Evolutionary conservation across 2,113 vertebrate genomes (phyloP).

Genomic region (Isurus oxyrinchus): DNA sequence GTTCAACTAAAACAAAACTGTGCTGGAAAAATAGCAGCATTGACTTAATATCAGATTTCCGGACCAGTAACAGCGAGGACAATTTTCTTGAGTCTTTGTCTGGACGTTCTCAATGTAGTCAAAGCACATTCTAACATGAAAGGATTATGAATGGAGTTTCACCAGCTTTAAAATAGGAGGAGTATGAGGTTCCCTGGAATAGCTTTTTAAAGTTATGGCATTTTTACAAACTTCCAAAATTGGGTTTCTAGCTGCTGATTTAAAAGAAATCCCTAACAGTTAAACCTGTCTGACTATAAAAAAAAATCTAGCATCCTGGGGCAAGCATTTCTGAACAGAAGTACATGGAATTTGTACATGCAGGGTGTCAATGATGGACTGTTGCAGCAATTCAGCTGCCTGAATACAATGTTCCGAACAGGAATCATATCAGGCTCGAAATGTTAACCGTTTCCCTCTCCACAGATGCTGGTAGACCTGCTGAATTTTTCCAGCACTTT

Average conservation of each 20-base stretch:
- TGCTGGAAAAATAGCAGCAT: background rate
- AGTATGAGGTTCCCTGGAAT: background rate
- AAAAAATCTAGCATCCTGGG: background rate
- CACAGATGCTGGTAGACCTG: no score
- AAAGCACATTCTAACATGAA: background rate
- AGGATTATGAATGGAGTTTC: background rate
- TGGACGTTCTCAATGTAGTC: background rate
- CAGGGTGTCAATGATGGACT: background rate
- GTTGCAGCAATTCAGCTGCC: background rate
- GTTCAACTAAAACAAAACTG: background rate
- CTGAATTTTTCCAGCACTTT: no score
- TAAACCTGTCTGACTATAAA: background rate
- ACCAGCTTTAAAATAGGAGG: background rate
- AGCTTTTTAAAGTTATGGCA: background rate
- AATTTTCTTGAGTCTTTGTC: background rate
- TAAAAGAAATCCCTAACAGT: background rate
- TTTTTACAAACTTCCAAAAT: background rate
- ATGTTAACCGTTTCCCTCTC: no score
- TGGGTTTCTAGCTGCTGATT: background rate
- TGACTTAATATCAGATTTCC: background rate
- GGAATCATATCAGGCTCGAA: no score
- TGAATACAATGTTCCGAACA: background rate
- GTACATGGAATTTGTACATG: background rate
- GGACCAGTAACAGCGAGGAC: background rate
- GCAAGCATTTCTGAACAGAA: background rate